Conservation (phyloP, 2,113 vertebrate genomes). For the Echinops telfairi region DNA sequence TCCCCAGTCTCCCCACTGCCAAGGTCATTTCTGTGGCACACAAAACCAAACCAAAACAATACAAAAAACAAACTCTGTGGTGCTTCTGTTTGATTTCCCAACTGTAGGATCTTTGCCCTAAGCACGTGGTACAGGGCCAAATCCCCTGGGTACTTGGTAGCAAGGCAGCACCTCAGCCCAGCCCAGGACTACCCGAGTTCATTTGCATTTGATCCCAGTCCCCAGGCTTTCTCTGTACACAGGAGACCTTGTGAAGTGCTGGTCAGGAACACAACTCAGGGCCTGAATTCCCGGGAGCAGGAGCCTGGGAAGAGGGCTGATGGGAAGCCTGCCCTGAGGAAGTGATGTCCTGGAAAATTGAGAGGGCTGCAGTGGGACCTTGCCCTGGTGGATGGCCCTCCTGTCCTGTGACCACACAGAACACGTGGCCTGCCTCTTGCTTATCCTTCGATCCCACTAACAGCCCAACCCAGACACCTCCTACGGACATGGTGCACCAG, state of each 20-base stretch:
- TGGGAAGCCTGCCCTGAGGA: not conserved
- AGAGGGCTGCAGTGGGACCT: fast-evolving
- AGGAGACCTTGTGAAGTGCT: not conserved
- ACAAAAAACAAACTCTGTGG: no score
- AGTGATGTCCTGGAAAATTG: not conserved
- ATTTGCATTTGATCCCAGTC: fast-evolving
- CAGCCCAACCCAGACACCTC: not conserved
- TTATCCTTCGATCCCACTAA: not conserved
- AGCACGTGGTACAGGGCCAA: fast-evolving
- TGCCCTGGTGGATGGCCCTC: not conserved
- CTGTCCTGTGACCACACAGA: not conserved
- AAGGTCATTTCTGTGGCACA: not conserved
- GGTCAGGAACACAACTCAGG: fast-evolving
- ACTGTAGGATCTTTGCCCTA: not conserved
- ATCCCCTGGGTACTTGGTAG: not conserved
- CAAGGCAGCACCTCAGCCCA: not conserved
- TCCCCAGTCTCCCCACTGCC: no score
- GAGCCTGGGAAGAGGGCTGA: not conserved
- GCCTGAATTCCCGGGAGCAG: not conserved
- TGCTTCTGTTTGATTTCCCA: fast-evolving
- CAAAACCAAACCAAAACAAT: no score
- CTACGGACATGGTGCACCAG: no score
- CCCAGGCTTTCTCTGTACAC: not conserved
- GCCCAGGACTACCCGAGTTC: no score
- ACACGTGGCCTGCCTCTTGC: not conserved